These are phyloP conservation scores for Macropus fuliginosus DNA, from an alignment of 2,797 vertebrate species.

Conservation along the genomic window DNA sequence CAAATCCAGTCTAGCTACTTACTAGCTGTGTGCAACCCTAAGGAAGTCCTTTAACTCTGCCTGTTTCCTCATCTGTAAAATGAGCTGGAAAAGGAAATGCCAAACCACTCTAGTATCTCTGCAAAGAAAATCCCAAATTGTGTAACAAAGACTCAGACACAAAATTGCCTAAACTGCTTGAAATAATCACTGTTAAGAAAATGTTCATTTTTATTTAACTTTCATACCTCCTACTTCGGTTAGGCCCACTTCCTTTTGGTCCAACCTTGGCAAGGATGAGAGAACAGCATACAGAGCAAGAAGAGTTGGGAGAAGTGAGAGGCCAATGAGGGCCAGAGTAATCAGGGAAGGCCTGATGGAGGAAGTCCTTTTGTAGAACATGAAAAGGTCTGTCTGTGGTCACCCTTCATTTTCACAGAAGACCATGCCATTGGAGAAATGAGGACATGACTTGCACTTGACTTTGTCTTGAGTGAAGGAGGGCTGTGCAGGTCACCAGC, in stretches of 20 bases:
- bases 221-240: not conserved
- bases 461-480: no score
- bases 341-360: not conserved
- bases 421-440: no score
- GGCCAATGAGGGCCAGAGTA: not conserved
- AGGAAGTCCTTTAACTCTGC: no score
- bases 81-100: no score
- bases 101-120: no score
- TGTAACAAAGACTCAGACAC: not conserved
- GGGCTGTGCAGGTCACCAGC: no score
- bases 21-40: no score
- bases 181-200: not conserved
- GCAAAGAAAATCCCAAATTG: not conserved
- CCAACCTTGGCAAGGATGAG: not conserved
- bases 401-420: no score
- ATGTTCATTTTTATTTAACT: not conserved
- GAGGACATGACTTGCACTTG: no score
- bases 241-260: not conserved
- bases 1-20: no score
- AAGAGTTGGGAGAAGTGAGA: not conserved
- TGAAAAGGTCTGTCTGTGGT: not conserved
- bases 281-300: not conserved
- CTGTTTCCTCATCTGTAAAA: no score
- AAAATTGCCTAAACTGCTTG: not conserved
- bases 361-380: not conserved